phyloP scores from a whole-genome alignment of 1,140 invertebrate species.

The Drosophila nikananu region DNA sequence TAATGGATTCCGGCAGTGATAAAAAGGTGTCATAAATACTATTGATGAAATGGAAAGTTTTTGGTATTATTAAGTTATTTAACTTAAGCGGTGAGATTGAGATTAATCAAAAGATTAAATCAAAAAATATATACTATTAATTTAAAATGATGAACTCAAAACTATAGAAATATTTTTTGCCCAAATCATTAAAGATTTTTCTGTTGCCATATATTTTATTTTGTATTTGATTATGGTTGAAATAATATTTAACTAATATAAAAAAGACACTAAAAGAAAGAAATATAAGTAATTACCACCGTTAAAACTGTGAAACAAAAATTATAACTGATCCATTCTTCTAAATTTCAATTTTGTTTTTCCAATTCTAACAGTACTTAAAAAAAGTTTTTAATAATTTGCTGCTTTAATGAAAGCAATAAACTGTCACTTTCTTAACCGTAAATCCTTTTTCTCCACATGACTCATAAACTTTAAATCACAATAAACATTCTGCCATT shows the following conservation, averaged over 20 bases:
- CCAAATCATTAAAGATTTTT: too few relatives aligned
- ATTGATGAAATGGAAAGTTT: slow-evolving; percentile 7
- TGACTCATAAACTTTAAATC: slow-evolving; percentile 20
- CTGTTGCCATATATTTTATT: neutral
- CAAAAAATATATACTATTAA: neutral
- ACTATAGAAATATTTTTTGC: neutral
- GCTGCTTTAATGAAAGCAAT: neutral
- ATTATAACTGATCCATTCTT: too few relatives aligned
- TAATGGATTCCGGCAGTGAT: slow-evolving; percentile 16
- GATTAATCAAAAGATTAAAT: neutral
- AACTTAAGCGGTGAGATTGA: neutral
- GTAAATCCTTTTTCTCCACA: neutral
- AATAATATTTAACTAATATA: neutral
- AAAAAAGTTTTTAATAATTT: neutral
- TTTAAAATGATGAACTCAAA: neutral
- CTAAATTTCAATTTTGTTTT: too few relatives aligned
- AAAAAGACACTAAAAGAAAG: neutral
- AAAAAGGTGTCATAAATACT: neutral
- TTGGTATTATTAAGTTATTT: too few relatives aligned
- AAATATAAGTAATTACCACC: neutral
- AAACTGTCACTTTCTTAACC: slow-evolving; percentile 11
- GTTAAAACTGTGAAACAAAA: too few relatives aligned
- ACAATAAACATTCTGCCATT: neutral
- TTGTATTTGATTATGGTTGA: neutral
- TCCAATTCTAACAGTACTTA: too few relatives aligned